phyloP scores from a whole-genome alignment of 2,797 vertebrate genomes.

The Phoebastria nigripes region DNA sequence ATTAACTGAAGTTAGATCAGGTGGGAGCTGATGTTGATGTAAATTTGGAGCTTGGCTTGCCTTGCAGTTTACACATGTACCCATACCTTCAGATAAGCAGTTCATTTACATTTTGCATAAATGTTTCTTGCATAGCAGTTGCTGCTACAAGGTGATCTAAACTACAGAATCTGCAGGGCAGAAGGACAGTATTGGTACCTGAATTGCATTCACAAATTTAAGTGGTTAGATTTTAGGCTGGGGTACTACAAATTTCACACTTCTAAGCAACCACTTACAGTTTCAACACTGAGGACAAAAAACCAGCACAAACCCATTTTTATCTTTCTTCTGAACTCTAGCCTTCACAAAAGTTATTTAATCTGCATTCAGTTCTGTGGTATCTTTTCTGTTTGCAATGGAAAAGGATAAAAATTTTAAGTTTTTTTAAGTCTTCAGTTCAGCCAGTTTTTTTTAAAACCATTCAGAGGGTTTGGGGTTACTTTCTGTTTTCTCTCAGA shows the following conservation, averaged over 20 bases:
- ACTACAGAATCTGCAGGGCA: not conserved
- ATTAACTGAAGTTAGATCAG: not conserved
- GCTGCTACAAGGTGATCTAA: not conserved
- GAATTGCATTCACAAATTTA: not conserved
- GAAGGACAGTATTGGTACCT: not conserved
- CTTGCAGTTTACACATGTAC: not conserved
- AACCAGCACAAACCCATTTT: not conserved
- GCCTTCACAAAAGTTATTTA: not conserved
- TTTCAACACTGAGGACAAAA: not conserved
- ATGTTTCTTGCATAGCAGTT: not conserved
- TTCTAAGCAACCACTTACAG: not conserved
- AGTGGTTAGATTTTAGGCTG: not conserved
- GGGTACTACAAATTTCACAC: not conserved
- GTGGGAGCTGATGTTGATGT: not conserved
- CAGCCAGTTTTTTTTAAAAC: not conserved
- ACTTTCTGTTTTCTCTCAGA: not conserved
- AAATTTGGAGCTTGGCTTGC: not conserved
- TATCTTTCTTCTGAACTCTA: not conserved
- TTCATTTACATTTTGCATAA: not conserved
- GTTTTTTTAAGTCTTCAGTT: not conserved
- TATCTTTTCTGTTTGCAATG: not conserved
- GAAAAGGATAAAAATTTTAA: not conserved
- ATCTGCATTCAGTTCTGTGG: not conserved
- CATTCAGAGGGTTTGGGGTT: not conserved
- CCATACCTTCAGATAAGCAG: not conserved